Evolutionary conservation across 2,113 vertebrate species (phyloP), one percentile per base, ranked within the genome.

Genomic region (Glaucomys volans): DNA sequence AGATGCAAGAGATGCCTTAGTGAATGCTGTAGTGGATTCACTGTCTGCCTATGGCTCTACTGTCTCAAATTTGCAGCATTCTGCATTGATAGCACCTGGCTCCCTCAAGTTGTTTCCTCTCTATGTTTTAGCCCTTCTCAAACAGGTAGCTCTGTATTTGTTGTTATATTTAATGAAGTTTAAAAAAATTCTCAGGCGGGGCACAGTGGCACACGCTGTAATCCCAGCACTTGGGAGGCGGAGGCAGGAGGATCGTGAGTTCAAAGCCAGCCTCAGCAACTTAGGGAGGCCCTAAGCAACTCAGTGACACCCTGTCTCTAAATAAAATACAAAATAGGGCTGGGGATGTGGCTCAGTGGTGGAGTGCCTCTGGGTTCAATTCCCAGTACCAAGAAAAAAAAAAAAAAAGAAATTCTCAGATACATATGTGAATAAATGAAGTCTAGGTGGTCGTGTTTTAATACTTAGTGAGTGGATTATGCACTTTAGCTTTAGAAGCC

Each of bases 1-100:
- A 0, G 99, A 99, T 80, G 99, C 99, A 42, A 99, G 99, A 92
- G 99, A 99, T 64, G 99, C 99, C 22, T 98, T 99, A 98, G 98
- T 99, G 75, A 99, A 99, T 40, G 99, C 99, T 0, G 99, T 99
- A 42, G 99, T 99, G 86, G 99, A 99, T 89, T 99, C 99, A 1
- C 98, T 99, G 80, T 98, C 98, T 77, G 99, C 99, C 0, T 99
- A 99, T 75, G 99, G 99, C 95, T 98, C 98, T 50, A 99, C 99
- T 0, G 98, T 99, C 96, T 99, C 99, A 0, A 99, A 98, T 87
- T 96, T 99, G 77, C 99, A 99, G 98, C 99, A 99, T 94, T 98
- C 99, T 0, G 98, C 98, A 12, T 97, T 99, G 22, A 97, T 99
- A 22, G 98, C 99, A 37, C 99, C 99, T 1, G 98, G 98, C 37